Base-by-base conservation (phyloP, 2,113 vertebrate genomes). In the Seriola quinqueradiata region DNA sequence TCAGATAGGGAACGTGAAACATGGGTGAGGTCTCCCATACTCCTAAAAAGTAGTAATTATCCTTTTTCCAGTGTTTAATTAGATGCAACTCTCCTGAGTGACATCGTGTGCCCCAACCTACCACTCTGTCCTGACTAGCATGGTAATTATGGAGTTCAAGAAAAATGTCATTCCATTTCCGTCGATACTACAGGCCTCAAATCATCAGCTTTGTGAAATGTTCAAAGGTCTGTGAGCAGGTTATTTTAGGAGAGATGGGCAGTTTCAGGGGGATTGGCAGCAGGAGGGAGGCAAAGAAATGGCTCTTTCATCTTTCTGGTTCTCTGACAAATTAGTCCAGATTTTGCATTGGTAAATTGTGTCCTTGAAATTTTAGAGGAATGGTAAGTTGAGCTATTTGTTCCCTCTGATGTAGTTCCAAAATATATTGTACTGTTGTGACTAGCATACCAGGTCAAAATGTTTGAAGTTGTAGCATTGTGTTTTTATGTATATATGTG, bases 401-500 rank as follows among this genome's bases (percentile, higher is more conserved):
- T 81, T 77, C 70, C 58, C 34, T 77, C 54, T 75, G 66, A 57
- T 79, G 50, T 71, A 60, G 52, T 64, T 77, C 42, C n/a, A 72
- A 48, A 75, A 64, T 58, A 36, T 68, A 44, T 36, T 74, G 60
- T 77, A 64, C 63, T 86, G 61, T 82, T 90, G 80, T 89, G 74
- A 75, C 79, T 81, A 75, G 78, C 50, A 81, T 63, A 70, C 25
- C 69, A 74, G 85, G 82, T 88, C 61, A 23, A 86, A 76, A 70
- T 69, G 77, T 93, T 87, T 86, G 74, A 90, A 81, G 82, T 90
- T 90, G 88, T 93, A 94, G 92, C 90, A 92, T 86, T 87, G 85
- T 89, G 87, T 91, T 92, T 84, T 84, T 84, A 69, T 93, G 86
- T 94, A 89, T 92, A 89, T 87, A 90, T 92, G 73, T 87, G 82